Evolutionary conservation across 2,113 vertebrate species (phyloP), one percentile per base, ranked within the genome.

Genomic region (Rhinichthys klamathensis): DNA sequence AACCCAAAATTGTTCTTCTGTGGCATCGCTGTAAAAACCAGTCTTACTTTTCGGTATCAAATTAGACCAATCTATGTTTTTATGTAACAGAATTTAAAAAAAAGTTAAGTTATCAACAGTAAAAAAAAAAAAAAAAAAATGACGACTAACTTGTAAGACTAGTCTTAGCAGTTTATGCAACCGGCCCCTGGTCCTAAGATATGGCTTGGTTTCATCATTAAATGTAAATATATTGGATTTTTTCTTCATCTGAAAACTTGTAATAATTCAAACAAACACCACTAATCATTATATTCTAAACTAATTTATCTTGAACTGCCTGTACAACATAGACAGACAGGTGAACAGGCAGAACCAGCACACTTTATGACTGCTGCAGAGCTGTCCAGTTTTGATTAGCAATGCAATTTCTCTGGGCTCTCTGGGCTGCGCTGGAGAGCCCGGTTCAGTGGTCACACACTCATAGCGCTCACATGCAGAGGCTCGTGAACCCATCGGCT

Each of bases 321-420:
- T 15, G 3, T n/a, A n/a, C n/a, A 82, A 86, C 86, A 82, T 54
- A 4, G 60, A 74, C 65, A 58, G 12, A 7, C 23, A 80, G 38
- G 23, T 21, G 60, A 67, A 44, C 63, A 44, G 63, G 54, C 23
- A 30, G 32, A 67, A n/a, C 74, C 44, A 54, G 41, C 23, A 25
- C 58, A 23, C 61, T 82, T 65, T 82, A 82, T 82, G 11, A 69
- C 25, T 15, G 16, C 80, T 80, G 58, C 41, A 82, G 27, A 51
- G 27, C 61, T 51, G 13, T 63, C 35, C 41, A 65, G 60, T 35
- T 86, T 85, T 74, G 67, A 89, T 86, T 87, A 58, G 80, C 25
- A 51, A 51, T 51, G 41, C 25, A 35, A 82, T 82, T 54, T 82
- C 38, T 32, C 67, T 58, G 65, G 30, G 67, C 67, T 82, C 67